Evolutionary conservation across 2,888 invertebrate genomes (phyloP).

Genomic region (Cryptus viduatorius): DNA sequence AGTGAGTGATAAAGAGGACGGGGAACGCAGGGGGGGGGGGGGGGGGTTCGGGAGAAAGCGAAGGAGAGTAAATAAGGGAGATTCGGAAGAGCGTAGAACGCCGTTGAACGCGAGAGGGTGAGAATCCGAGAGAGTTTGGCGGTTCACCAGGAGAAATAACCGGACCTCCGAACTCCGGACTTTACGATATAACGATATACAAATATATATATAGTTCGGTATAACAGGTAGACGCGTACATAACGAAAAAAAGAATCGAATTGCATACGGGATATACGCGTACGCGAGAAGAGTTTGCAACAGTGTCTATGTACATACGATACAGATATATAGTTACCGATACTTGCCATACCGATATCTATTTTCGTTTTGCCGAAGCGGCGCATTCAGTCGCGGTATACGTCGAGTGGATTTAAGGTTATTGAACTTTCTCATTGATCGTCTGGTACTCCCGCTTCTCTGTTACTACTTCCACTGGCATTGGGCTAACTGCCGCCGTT

Average conservation of each 20-base stretch:
- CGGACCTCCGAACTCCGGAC: constrained; percentile 20
- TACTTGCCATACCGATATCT: constrained; percentile 71
- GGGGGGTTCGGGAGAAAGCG: background rate
- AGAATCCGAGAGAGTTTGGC: constrained; percentile 54
- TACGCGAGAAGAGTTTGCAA: background rate
- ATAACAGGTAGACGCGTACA: background rate
- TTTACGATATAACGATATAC: background rate
- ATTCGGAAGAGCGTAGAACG: background rate
- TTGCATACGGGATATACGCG: background rate
- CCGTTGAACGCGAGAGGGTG: constrained; percentile 19
- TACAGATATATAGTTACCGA: background rate
- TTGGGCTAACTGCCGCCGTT: constrained; percentile 14
- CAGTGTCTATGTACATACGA: background rate
- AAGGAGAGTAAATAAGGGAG: constrained; percentile 29
- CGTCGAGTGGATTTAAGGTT: constrained; percentile 84
- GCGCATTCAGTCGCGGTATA: constrained; percentile 75
- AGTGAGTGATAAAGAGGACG: constrained; percentile 49
- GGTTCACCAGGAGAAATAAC: constrained; percentile 58
- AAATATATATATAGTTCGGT: background rate
- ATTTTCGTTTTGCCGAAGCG: constrained; percentile 79
- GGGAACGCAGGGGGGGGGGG: constrained; percentile 9
- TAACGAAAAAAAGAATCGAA: background rate
- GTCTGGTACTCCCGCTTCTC: constrained; percentile 57
- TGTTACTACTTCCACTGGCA: constrained; percentile 55
- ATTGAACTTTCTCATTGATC: constrained; percentile 84